Conservation (phyloP, 2,113 vertebrate species). For the Platichthys flesus region DNA sequence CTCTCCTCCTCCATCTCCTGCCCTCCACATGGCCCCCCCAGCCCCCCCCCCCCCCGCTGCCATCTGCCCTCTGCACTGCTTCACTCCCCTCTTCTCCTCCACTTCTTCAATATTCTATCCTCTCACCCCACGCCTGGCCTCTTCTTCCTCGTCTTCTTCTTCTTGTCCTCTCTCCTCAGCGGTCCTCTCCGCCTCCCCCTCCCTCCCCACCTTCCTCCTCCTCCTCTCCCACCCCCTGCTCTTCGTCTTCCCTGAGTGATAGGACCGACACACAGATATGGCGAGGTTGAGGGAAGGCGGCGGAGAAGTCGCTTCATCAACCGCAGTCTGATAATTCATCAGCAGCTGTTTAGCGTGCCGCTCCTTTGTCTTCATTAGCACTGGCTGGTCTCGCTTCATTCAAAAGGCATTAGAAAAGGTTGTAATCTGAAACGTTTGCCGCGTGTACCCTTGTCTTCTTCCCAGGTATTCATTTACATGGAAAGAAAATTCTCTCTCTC, state of each 20-base stretch:
- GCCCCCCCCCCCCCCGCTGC: not conserved
- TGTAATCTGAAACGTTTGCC: constrained; percentile 50
- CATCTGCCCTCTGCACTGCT: constrained; percentile 38
- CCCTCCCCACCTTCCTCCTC: not conserved
- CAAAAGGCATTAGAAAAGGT: constrained; percentile 63
- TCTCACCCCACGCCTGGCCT: constrained; percentile 20
- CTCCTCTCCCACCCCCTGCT: constrained; percentile 1
- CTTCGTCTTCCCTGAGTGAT: constrained; percentile 54
- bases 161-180: constrained; percentile 10
- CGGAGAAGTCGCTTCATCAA: constrained; percentile 60
- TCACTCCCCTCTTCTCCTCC: constrained; percentile 38
- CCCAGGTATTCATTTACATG: constrained; percentile 22
- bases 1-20: constrained; percentile 30
- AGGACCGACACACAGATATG: constrained; percentile 26
- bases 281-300: constrained; percentile 34
- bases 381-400: constrained; percentile 55
- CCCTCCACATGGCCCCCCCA: constrained; percentile 1
- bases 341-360: constrained; percentile 68
- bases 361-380: constrained; percentile 78
- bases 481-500: constrained; percentile 2
- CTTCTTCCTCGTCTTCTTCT: constrained; percentile 9
- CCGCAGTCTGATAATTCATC: constrained; percentile 75
- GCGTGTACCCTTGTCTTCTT: constrained; percentile 1
- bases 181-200: not conserved
- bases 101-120: constrained; percentile 40